Base-by-base conservation (phyloP, 2,797 vertebrate species). In the Cheirogaleus major region DNA sequence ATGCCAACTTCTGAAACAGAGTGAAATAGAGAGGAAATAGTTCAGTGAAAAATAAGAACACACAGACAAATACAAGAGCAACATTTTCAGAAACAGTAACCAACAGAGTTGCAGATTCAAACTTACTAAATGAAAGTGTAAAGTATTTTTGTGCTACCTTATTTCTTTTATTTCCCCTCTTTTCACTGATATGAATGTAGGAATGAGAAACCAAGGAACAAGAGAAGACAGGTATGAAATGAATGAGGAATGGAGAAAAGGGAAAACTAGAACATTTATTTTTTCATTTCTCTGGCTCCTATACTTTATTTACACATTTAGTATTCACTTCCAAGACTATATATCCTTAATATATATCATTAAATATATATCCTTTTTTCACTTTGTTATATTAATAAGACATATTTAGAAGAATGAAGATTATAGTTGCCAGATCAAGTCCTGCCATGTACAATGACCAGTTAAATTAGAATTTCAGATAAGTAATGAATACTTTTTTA, bases 41-140 rank as follows among this genome's bases (percentile, higher is more conserved):
- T 18, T 94, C 9, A 63, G 45, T 59, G 41, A 67, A 82, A 93
- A 86, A 59, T 57, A 83, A 83, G 43, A 89, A 50, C 6, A 55
- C 38, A 67, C 59, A 93, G 72, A 82, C 38, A 96, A 94, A 94
- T 18, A 15, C 50, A 96, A 50, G 3, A 57, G 38, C 32, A 23
- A 76, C 61, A 65, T 76, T 89, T 93, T 94, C 81, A 95, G 86
- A 91, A 96, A 93, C 41, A 86, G 7, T 70, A 59, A 79, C 4
- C 25, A 93, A 73, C 10, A 69, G 41, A 87, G 27, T 41, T 69
- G 10, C n/a, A 87, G 48, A 83, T 81, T 73, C 52, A 57, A 86
- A 91, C 30, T 82, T 9, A 83, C 12, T 90, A 79, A 97, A 85
- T n/a, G 5, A 84, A 82, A 69, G 12, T 1, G 0, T 55, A 38